Percentiles rank a stretch among this genome's conserved stretches.
phyloP scores from a whole-genome alignment of 1,140 invertebrate genomes.

The Drosophila fuyamai region DNA sequence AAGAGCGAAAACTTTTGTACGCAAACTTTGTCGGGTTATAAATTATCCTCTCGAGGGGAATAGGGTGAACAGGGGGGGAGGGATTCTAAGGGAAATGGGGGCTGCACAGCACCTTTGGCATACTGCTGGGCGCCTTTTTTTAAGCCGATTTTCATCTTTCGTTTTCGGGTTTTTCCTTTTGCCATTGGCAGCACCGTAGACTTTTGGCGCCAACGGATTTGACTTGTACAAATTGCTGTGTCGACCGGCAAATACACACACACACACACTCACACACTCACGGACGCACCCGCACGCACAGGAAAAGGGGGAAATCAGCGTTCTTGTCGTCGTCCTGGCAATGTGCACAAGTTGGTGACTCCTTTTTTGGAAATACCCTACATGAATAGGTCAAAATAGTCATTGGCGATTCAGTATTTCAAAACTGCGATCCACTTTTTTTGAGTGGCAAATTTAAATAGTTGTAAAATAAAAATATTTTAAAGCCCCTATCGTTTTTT shows the following conservation, averaged over 20 bases:
- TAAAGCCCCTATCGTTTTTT: too few relatives aligned
- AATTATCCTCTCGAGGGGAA: slow-evolving; percentile 61
- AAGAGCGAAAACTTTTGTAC: slow-evolving; percentile 62
- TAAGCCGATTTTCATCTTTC: slow-evolving; percentile 79
- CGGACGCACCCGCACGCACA: slow-evolving; percentile 74
- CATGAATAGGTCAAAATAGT: too few relatives aligned
- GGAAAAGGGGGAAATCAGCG: slow-evolving; percentile 31
- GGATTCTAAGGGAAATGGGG: neutral
- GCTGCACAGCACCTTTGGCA: slow-evolving; percentile 72
- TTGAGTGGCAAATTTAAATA: too few relatives aligned
- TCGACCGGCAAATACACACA: slow-evolving; percentile 49
- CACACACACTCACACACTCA: slow-evolving; percentile 32
- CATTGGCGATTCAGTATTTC: too few relatives aligned
- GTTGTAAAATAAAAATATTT: too few relatives aligned
- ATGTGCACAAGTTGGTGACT: slow-evolving; percentile 6
- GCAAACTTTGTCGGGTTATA: slow-evolving; percentile 80
- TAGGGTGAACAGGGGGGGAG: neutral
- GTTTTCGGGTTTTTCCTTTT: slow-evolving; percentile 64
- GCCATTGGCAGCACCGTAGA: slow-evolving; percentile 70
- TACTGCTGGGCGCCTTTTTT: slow-evolving; percentile 57
- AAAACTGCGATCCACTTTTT: too few relatives aligned
- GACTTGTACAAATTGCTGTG: slow-evolving; percentile 83
- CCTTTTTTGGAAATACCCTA: slow-evolving; percentile 30
- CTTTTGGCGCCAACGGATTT: slow-evolving; percentile 80
- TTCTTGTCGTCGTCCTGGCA: slow-evolving; percentile 60